Base-by-base conservation (phyloP, 1,140 invertebrate species). In the Leptinotarsa texana region DNA sequence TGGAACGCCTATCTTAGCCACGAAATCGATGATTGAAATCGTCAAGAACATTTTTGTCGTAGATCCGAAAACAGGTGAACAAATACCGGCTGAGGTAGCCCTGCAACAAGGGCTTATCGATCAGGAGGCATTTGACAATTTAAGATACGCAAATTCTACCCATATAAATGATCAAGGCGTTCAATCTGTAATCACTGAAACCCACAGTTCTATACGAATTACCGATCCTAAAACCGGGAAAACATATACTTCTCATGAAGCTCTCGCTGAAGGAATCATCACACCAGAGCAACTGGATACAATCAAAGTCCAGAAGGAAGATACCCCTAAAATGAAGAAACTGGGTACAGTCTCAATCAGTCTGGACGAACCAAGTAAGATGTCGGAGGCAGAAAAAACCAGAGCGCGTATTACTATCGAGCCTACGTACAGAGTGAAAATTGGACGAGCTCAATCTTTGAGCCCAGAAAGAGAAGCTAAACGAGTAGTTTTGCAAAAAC, bases 71-170 rank as follows among this genome's bases (percentile, higher is more conserved):
- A 94, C 93, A 13, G 93, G 93, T 13, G 89, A 92, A 82, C 90
- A 92, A 82, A 85, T 95, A 51, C 90, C 92, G 1, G 89, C 93
- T 79, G 91, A 95, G 85, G 92, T 94, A 57, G 95, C 95, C 33
- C 89, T 95, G 62, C 90, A 94, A 84, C 87, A 91, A 74, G 94
- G 94, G 3, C 85, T 96, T 33, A 91, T 93, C n/a, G 91, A 93
- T 85, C 83, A 89, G 66, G 84, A 87, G 24, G 89, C 88, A 6
- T 88, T 88, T 71, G 87, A 88, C 85, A 91, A 87, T 86, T 87
- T 88, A 74, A 24, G 11, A 47, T n/a, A 47, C 8, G 42, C 42
- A 47, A 18, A 13, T 18, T n/a, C 66, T 1, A 33, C 27, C 18
- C 15, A 42, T 68, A 1, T 66, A 11, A 11, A 8, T 42, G 0